A percentile compares a stretch with the other conserved stretches of the same genome.
These are phyloP conservation scores for Polietes domitor DNA, from an alignment of 2,888 invertebrate species.

Conservation along the genomic window DNA sequence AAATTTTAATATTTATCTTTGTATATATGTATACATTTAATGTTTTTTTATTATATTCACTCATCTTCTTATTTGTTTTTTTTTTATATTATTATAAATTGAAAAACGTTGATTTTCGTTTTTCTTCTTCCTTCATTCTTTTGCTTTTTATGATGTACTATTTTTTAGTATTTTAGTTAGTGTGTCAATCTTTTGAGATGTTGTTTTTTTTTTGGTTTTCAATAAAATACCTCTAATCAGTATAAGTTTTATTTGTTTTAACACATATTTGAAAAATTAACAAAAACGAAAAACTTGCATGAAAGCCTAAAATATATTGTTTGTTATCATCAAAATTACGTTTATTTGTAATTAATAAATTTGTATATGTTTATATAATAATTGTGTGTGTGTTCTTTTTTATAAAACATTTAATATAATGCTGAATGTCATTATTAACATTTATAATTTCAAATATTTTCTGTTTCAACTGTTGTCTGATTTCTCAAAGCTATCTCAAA, in stretches of 20 bases:
- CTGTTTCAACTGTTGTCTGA: not conserved
- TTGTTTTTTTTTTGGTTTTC: conserved; percentile 24
- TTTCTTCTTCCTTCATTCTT: conserved; percentile 38
- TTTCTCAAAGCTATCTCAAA: not conserved
- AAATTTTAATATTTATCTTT: conserved; percentile 72
- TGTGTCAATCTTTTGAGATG: conserved; percentile 46
- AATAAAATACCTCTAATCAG: conserved; percentile 67
- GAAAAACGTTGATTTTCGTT: conserved; percentile 35
- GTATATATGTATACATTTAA: conserved; percentile 68
- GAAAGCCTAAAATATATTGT: conserved; percentile 61
- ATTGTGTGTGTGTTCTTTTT: no score
- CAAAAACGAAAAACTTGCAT: conserved; percentile 60
- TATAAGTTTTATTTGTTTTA: conserved; percentile 67
- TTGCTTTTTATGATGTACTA: conserved; percentile 70
- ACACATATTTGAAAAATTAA: conserved; percentile 75
- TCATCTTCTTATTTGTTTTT: conserved; percentile 71
- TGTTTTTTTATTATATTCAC: conserved; percentile 68
- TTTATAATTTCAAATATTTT: conserved; percentile 21
- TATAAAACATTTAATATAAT: conserved; percentile 61
- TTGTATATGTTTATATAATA: conserved; percentile 61
- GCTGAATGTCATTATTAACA: conserved; percentile 66
- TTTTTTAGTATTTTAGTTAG: conserved; percentile 63
- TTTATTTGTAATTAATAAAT: conserved; percentile 68
- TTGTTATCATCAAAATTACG: conserved; percentile 39
- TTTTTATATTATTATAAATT: conserved; percentile 69